phyloP scores from a whole-genome alignment of 2,113 vertebrate genomes.

The Anser cygnoides region DNA sequence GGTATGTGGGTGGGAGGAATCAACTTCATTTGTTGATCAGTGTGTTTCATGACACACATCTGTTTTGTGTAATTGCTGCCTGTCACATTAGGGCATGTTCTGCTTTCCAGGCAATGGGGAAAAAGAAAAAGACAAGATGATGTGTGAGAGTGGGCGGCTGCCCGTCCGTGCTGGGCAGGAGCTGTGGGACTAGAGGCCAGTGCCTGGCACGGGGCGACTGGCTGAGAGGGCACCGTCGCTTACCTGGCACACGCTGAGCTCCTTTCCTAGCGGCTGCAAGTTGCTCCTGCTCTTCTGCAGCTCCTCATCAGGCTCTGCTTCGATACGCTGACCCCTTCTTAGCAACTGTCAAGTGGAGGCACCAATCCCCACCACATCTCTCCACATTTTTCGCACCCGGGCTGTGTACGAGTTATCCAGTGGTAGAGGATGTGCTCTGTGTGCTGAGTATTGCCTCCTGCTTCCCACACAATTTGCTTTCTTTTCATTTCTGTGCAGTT shows the following conservation, averaged over 20 bases:
- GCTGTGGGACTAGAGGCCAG: neutral
- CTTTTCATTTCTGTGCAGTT: neutral
- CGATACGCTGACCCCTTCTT: neutral
- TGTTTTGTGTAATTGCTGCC: neutral
- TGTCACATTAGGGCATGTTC: neutral
- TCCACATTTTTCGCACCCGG: neutral
- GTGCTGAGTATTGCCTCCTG: rapidly evolving
- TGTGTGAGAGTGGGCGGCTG: neutral
- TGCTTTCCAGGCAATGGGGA: neutral
- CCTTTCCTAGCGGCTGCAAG: neutral
- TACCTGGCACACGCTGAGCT: no score
- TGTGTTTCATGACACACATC: neutral
- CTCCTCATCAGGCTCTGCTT: neutral
- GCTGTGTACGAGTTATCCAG: neutral
- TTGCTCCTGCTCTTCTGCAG: neutral
- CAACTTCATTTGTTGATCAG: neutral
- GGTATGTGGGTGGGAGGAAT: neutral
- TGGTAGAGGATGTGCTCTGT: neutral
- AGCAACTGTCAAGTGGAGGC: rapidly evolving
- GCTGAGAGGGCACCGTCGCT: no score
- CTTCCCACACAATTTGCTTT: neutral
- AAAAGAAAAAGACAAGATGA: neutral
- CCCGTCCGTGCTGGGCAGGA: neutral
- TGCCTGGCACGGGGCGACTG: neutral
- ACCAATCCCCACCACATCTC: no score